phyloP scores from a whole-genome alignment of 2,797 vertebrate genomes.

The Avahi laniger region DNA sequence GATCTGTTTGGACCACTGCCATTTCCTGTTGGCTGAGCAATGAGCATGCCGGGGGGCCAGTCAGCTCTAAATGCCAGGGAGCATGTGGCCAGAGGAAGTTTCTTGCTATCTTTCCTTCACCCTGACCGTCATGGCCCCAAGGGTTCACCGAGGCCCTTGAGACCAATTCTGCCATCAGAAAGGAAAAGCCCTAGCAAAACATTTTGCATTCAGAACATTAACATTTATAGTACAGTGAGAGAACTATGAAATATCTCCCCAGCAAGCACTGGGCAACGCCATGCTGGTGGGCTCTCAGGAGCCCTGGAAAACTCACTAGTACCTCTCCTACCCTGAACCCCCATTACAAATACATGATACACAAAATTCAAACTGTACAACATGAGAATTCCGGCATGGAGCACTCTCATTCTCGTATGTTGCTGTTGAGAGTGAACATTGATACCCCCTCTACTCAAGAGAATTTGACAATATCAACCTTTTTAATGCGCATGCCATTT shows the following conservation, averaged over 20 bases:
- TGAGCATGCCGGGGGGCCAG: conserved; percentile 21
- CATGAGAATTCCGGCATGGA: background rate
- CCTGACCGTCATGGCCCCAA: background rate
- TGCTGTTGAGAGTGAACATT: background rate
- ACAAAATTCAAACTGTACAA: no score
- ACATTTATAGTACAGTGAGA: conserved; percentile 2
- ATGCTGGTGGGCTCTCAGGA: background rate
- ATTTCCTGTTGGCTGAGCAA: conserved; percentile 50
- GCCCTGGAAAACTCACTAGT: background rate
- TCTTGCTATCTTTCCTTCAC: background rate
- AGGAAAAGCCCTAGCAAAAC: conserved; percentile 4
- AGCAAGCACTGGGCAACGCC: background rate
- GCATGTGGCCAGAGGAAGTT: background rate
- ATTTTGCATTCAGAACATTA: conserved; percentile 55
- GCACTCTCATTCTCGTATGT: background rate
- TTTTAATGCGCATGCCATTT: background rate
- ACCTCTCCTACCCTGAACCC: background rate
- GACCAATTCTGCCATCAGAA: background rate
- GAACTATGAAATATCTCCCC: background rate
- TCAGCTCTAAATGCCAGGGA: conserved; percentile 21
- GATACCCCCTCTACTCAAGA: no score
- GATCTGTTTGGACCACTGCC: background rate
- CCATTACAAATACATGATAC: background rate
- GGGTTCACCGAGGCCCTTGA: background rate
- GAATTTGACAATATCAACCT: background rate